phyloP scores from a whole-genome alignment of 1,140 invertebrate genomes.

The Drosophila neocordata region DNA sequence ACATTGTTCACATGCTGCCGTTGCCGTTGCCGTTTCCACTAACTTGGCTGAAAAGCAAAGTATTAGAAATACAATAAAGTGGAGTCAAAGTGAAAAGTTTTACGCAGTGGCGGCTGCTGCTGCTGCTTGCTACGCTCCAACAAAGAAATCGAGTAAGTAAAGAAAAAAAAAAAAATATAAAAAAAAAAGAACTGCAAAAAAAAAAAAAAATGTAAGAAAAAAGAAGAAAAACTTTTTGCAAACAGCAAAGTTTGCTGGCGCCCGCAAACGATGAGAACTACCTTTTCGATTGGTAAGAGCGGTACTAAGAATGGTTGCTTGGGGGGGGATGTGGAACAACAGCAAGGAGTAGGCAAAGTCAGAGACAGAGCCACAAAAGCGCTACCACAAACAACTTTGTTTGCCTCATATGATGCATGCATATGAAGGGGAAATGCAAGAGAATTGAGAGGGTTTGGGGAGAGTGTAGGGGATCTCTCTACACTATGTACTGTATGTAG shows the following conservation, averaged over 20 bases:
- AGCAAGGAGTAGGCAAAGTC: not conserved
- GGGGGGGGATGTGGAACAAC: not conserved
- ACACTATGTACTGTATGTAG: no score
- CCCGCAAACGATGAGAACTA: constrained; percentile 55
- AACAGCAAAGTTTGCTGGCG: constrained; percentile 75
- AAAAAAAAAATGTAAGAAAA: constrained; percentile 27
- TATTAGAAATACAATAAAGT: constrained; percentile 82
- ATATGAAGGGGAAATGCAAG: constrained; percentile 3
- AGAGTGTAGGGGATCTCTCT: no score
- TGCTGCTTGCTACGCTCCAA: constrained; percentile 19
- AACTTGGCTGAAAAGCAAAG: constrained; percentile 78
- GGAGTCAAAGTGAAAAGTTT: constrained; percentile 82
- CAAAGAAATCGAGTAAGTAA: constrained; percentile 64
- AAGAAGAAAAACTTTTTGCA: constrained; percentile 57
- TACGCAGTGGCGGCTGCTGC: constrained; percentile 68
- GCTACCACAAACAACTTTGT: constrained; percentile 79
- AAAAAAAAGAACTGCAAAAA: not conserved
- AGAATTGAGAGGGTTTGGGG: not conserved
- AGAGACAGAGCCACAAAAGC: constrained; percentile 61
- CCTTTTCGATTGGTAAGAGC: constrained; percentile 39
- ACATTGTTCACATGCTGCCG: constrained; percentile 78
- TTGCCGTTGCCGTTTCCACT: constrained; percentile 40
- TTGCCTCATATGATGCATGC: constrained; percentile 62
- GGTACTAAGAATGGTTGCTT: not conserved
- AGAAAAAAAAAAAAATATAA: not conserved